Conservation (phyloP, 1,140 invertebrate species). For the Doryteuthis pealeii region DNA sequence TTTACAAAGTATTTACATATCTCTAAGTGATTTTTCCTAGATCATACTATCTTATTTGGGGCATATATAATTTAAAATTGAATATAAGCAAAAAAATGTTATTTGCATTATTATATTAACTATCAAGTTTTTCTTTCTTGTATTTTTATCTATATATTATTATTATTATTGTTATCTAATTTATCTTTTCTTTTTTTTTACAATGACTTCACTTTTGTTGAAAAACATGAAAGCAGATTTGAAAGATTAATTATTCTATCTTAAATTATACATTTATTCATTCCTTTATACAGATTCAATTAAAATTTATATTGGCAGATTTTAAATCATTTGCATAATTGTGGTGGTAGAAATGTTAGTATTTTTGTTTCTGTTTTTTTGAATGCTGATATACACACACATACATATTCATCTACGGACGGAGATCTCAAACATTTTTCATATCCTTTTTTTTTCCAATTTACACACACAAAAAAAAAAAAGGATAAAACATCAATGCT, state of each 20-base stretch:
- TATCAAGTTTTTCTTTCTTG: too few species aligned
- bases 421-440: constrained; percentile 7
- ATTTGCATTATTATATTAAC: too few species aligned
- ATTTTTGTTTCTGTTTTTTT: neutral
- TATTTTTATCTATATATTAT: too few species aligned
- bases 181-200: too few species aligned
- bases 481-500: constrained; percentile 4
- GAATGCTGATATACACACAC: constrained; percentile 3
- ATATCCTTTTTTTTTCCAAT: neutral
- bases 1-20: too few species aligned
- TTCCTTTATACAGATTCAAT: neutral
- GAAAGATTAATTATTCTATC: neutral
- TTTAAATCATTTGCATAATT: neutral
- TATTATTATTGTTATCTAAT: too few species aligned
- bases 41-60: too few species aligned
- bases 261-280: neutral
- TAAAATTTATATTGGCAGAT: too few species aligned
- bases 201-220: too few species aligned
- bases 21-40: too few species aligned
- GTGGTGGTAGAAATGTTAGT: neutral
- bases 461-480: neutral
- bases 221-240: neutral
- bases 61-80: too few species aligned
- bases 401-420: constrained; percentile 8
- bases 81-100: too few species aligned